Evolutionary conservation across 2,888 invertebrate species (phyloP).

Genomic region (Synergus laeviventris): DNA sequence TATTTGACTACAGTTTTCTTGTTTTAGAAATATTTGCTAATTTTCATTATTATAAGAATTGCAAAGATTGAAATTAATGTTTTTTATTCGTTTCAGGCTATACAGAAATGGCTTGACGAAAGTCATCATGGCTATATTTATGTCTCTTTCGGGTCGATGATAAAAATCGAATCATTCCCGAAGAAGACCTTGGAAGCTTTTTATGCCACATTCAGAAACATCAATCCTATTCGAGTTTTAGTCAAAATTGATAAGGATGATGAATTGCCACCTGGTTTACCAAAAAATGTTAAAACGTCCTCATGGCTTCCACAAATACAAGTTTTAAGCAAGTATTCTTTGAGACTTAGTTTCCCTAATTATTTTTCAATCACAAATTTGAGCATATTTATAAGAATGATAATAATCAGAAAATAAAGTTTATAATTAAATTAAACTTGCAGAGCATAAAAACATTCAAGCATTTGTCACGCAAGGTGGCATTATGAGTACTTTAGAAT

Average conservation of each 20-base stretch:
- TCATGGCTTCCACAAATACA: slow-evolving; percentile 65
- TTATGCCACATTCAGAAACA: slow-evolving; percentile 60
- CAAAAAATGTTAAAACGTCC: slow-evolving; percentile 65
- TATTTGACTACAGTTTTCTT: background rate
- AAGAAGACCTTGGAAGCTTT: slow-evolving; percentile 50
- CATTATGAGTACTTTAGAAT: slow-evolving; percentile 61
- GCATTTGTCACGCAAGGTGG: slow-evolving; percentile 67
- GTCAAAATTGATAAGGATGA: slow-evolving; percentile 60
- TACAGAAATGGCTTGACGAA: slow-evolving; percentile 65
- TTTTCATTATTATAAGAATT: background rate
- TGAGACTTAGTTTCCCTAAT: background rate
- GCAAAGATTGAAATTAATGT: background rate
- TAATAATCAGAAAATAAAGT: background rate
- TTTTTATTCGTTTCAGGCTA: slow-evolving; percentile 54
- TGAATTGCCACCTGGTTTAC: slow-evolving; percentile 60
- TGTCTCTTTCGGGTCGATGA: slow-evolving; percentile 68
- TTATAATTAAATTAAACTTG: background rate
- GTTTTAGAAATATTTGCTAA: background rate
- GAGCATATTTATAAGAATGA: background rate
- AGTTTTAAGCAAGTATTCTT: slow-evolving; percentile 60
- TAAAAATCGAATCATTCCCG: slow-evolving; percentile 65
- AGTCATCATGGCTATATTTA: slow-evolving; percentile 63
- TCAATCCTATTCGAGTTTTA: slow-evolving; percentile 64
- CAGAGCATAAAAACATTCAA: slow-evolving; percentile 53
- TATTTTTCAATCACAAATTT: background rate